A percentile compares a stretch with the other conserved stretches of the same genome.
Conservation (phyloP, 2,797 vertebrate species). For the Epinephelus malabaricus region DNA sequence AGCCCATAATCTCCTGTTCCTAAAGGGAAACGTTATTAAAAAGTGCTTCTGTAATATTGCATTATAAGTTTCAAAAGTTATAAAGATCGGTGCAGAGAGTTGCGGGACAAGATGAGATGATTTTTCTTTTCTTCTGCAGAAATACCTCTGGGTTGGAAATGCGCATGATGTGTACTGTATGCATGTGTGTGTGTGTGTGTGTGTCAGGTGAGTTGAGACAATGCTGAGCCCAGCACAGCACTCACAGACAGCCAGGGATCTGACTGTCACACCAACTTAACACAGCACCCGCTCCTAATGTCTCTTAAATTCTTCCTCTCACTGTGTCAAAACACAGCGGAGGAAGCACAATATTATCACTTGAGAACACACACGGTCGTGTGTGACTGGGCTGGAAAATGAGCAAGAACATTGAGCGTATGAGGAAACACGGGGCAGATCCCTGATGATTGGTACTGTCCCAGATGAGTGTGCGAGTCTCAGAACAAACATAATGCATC, state of each 20-base stretch:
- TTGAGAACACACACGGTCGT: neutral
- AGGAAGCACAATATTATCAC: slow-evolving; percentile 47
- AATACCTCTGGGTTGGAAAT: neutral
- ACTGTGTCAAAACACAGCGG: slow-evolving; percentile 40
- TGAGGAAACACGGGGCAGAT: slow-evolving; percentile 36
- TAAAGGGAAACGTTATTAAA: slow-evolving; percentile 49
- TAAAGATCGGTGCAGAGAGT: slow-evolving; percentile 33
- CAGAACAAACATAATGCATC: slow-evolving; percentile 45
- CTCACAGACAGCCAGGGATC: slow-evolving; percentile 50
- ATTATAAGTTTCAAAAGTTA: slow-evolving; percentile 55
- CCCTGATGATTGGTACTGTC: slow-evolving; percentile 44
- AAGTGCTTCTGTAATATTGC: slow-evolving; percentile 46
- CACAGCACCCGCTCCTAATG: slow-evolving; percentile 18
- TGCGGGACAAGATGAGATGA: neutral
- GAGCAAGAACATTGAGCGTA: slow-evolving; percentile 35
- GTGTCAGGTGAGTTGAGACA: slow-evolving; percentile 55
- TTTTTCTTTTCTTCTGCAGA: slow-evolving; percentile 18
- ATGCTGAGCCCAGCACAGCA: slow-evolving; percentile 52
- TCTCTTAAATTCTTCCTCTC: slow-evolving; percentile 37
- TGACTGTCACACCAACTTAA: slow-evolving; percentile 60
- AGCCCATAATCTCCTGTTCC: slow-evolving; percentile 34
- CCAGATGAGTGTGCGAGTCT: slow-evolving; percentile 37
- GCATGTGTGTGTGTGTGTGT: slow-evolving; percentile 5
- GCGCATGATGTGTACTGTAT: neutral
- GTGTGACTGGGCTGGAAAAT: slow-evolving; percentile 24